Base-by-base conservation (phyloP, 2,888 invertebrate species). In the Tetanocera ferruginea region DNA sequence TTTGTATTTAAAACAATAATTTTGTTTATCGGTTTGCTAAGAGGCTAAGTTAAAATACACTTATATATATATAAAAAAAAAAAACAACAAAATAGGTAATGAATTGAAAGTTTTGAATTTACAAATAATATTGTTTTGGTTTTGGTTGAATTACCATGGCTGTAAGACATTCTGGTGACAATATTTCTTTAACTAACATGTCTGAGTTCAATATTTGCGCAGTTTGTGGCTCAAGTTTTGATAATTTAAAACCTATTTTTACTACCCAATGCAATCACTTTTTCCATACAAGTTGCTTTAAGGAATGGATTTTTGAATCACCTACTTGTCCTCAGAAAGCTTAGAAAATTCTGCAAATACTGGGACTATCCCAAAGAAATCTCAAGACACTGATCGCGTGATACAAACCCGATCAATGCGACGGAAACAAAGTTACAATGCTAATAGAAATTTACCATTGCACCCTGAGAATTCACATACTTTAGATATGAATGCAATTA, bases 261-360 rank as follows among this genome's bases (percentile, higher is more conserved):
- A 17, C 25, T 25, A 62, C 73, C 14, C 19, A 28, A 5, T 73
- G 73, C 28, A 60, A 73, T 9, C 73, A 73, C 34, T 25, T 62
- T 28, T 73, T 73, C 37, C 73, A 73, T 25, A 64, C 49, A 64
- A 25, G 2, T 8, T 73, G 73, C 37, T n/a, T 73, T 31, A 2
- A 9, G 28, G 11, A 62, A 28, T 73, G 60, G 73, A 14, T 49
- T 5, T 5, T 62, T 62, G 43, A 34, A 17, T 49, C 73, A 49
- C n/a, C 43, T 25, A 73, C 37, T 11, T 73, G 73, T 62, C 51
- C 73, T 17, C 17, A 73, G 8, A 1, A 8, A 8, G 6, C 37
- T 37, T 37, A 34, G 34, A 60, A 28, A 11, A 19, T 19, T 4
- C 23, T 6, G 55, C 25, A 14, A 57, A 28, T 19, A 73, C 43